Evolutionary conservation across 2,888 invertebrate genomes (phyloP).

Genomic region (Encarsia formosa): DNA sequence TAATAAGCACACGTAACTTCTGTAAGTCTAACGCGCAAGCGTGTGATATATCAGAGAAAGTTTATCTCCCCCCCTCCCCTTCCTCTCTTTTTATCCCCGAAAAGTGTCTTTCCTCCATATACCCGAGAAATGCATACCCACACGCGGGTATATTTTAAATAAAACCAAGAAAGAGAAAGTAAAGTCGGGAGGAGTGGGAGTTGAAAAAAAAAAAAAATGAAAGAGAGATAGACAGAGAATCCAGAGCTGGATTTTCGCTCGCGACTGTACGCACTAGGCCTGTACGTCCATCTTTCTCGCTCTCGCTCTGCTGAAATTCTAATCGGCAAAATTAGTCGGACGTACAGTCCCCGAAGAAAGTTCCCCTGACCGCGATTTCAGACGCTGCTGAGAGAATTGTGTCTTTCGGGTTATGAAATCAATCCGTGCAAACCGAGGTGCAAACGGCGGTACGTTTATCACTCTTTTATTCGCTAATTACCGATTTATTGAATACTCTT

Average conservation of each 20-base stretch:
- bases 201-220: background rate
- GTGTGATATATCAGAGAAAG: no score
- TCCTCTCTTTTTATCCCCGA: no score
- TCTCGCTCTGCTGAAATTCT: conserved; percentile 39
- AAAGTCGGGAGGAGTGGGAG: conserved; percentile 6
- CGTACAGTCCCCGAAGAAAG: conserved; percentile 41
- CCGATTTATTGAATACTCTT: no score
- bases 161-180: no score
- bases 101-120: no score
- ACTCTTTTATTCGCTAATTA: no score
- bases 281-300: background rate
- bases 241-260: conserved; percentile 1
- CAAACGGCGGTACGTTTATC: no score
- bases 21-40: no score
- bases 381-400: conserved; percentile 25
- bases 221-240: conserved; percentile 4
- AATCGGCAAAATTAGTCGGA: conserved; percentile 47
- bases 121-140: no score
- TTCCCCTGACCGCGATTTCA: conserved; percentile 44
- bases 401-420: conserved; percentile 45
- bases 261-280: conserved; percentile 34
- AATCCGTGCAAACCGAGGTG: conserved; percentile 32
- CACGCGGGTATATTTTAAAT: no score
- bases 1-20: no score
- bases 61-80: no score